These are phyloP conservation scores for human (Homo sapiens) DNA, from an alignment of 2,113 vertebrate genomes.

Conservation along the genomic window GRCh38 chr12:25469001-25469500, in stretches of 20 bases:
- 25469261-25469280: rapidly evolving
- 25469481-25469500: not conserved
- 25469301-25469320: not conserved
- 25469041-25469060: not conserved
- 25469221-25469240: not conserved
- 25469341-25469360: not conserved
- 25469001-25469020: not conserved
- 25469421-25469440: not conserved
- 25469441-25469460: not conserved
- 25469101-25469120: not conserved
- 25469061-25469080: not conserved
- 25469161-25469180: not conserved
- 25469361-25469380: not conserved
- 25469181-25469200: not conserved
- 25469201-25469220: not conserved
- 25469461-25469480: not conserved
- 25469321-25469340: not conserved
- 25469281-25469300: not conserved
- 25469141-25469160: not conserved
- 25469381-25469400: not conserved
- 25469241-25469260: not conserved
- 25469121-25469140: not conserved
- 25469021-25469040: not conserved
- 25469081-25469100: not conserved
- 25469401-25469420: rapidly evolving